Evolutionary conservation across 2,113 vertebrate genomes (phyloP), one percentile per base, ranked within the genome.

Genomic region (Sorex fumeus): DNA sequence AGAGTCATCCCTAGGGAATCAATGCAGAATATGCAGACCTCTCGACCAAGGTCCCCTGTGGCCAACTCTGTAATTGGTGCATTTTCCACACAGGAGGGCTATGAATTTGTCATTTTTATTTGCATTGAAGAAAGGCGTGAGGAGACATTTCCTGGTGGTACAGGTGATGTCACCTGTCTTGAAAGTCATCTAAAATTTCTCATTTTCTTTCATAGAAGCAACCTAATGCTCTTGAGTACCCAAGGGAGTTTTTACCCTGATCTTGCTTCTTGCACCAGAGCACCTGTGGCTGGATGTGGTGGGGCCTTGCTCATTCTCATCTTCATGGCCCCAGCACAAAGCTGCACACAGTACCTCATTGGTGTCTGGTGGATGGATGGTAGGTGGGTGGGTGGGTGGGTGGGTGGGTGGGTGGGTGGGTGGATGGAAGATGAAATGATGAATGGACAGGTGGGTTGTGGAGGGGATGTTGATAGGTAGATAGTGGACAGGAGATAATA

Each of bases 61-160:
- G 6, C 18, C 57, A 8, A 6, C 0, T 0, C 27, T 23, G 12
- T 10, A 6, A 43, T 23, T 27, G 9, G 53, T 69, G 0, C 2
- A 21, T 45, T 60, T 53, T 36, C 27, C 64, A 87, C 11, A 32
- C 1, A 4, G 11, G 32, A 13, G 7, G 1, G 2, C 53, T 34
- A 50, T 23, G n/a, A 16, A 18, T 27, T 75, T 82, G 74, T 60
- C 10, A 0, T 25, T 66, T n/a, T 16, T n/a, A 1, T 76, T 66
- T 47, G 23, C 13, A 72, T 47, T 67, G 19, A 87, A 34, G 50
- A 79, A 43, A 57, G 8, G 8, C 0, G 1, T 16, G n/a, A 62
- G 19, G 32, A n/a, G 34, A 45, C 2, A 0, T 8, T 15, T 9
- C 30, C 6, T 8, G 1, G 3, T 62, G 70, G 28, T 34, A 32